Base-by-base conservation (phyloP, 2,113 vertebrate species). In the Perognathus longimembris region DNA sequence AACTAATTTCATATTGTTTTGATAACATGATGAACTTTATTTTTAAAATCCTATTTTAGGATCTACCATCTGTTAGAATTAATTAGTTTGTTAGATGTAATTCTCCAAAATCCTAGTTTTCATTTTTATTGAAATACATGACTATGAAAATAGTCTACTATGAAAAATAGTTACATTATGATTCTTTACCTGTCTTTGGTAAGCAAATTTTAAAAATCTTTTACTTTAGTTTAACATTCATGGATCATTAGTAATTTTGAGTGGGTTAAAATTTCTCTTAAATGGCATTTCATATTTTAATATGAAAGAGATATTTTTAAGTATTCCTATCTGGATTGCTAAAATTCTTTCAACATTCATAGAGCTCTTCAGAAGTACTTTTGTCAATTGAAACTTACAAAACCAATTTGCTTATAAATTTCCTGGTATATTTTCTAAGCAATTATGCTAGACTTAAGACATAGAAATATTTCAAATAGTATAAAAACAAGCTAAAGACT, bases 121-220 rank as follows among this genome's bases (percentile, higher is more conserved):
- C 15, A n/a, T 45, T 89, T 85, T 96, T 92, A 73, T 85, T 38
- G 71, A 87, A 91, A 54, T 61, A 67, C 85, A 75, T 85, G 26
- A 76, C 69, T 89, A n/a, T n/a, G n/a, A n/a, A n/a, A n/a, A n/a
- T n/a, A n/a, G 40, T 34, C 45, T 69, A 36, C n/a, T 91, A 38
- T 69, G 36, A 80, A 94, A 90, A 92, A 81, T 75, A 74, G 54
- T 69, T 79, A 89, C 69, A 79, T 86, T 79, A 50, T n/a, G 32
- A 83, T 57, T 89, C 54, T 81, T 57, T 88, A 80, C 45, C 21
- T 74, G 26, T 45, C 69, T 90, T 89, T 26, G 88, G 30, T 66
- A 40, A 32, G 21, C 50, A 90, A 54, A 18, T 24, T 61, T 42
- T 42, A 74, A 66, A 50, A 75, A 21, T 66, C 14, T 42, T 90